A percentile compares a stretch with the other conserved stretches of the same genome.
phyloP scores from a whole-genome alignment of 2,797 vertebrate species.

The Lophius americanus region DNA sequence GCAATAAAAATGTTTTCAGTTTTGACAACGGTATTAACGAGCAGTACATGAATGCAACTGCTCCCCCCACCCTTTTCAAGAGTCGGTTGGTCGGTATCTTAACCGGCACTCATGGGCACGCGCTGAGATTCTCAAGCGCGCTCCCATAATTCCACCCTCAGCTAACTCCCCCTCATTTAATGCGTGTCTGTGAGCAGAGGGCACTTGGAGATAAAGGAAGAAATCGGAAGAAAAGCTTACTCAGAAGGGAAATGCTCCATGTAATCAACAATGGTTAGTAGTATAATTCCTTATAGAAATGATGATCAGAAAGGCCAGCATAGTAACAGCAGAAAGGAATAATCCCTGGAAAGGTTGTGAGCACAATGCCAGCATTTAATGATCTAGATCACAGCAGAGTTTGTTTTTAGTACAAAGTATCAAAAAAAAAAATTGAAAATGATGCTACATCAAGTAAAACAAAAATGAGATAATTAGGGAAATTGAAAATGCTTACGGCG shows the following conservation, averaged over 20 bases:
- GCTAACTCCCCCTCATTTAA: neutral
- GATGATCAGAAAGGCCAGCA: no score
- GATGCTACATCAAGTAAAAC: no score
- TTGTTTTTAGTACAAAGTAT: no score
- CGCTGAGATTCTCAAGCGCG: conserved; percentile 13
- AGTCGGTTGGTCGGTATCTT: conserved; percentile 22
- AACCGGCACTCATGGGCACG: conserved; percentile 7
- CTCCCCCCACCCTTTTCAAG: conserved; percentile 9
- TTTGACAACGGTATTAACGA: conserved; percentile 10
- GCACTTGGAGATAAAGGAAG: conserved; percentile 20
- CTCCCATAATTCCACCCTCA: neutral
- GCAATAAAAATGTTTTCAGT: neutral
- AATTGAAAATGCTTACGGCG: no score
- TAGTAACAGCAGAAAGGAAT: no score
- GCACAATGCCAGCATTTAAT: no score
- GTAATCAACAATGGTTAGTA: neutral
- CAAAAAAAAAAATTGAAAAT: no score
- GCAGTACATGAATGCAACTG: conserved; percentile 40
- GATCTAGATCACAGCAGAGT: no score
- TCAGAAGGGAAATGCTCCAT: neutral
- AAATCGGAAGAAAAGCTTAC: no score
- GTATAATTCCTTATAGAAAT: no score
- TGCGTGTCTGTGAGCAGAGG: neutral
- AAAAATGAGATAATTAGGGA: no score
- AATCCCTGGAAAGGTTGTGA: no score